A percentile compares a stretch with the other conserved stretches of the same genome.
phyloP scores from a whole-genome alignment of 2,888 invertebrate species.

The Stenurella melanura region DNA sequence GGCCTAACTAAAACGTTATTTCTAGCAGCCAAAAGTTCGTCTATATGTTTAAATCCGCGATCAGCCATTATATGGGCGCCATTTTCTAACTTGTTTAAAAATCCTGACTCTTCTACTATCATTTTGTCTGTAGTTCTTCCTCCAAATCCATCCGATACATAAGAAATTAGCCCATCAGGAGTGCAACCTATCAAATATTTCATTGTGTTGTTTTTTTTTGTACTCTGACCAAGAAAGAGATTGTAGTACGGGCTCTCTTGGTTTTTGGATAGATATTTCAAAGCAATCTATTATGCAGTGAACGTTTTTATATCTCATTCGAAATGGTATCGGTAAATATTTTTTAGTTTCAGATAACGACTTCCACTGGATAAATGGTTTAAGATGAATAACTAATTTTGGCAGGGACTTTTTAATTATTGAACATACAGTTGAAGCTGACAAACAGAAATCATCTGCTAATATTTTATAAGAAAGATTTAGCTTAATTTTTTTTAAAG shows the following conservation, averaged over 20 bases:
- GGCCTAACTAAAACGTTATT: constrained; percentile 47
- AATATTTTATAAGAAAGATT: too few relatives aligned
- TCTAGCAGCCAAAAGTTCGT: too few relatives aligned
- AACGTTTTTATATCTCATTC: too few relatives aligned
- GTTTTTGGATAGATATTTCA: constrained; percentile 58
- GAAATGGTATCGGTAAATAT: too few relatives aligned
- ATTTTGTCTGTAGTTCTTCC: constrained; percentile 8
- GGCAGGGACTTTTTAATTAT: too few relatives aligned
- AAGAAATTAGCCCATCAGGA: too few relatives aligned
- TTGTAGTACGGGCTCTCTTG: constrained; percentile 57
- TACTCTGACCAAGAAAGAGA: constrained; percentile 62
- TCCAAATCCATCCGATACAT: constrained; percentile 22
- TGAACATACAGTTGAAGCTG: too few relatives aligned
- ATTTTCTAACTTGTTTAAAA: constrained; percentile 19
- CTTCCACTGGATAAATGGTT: too few relatives aligned
- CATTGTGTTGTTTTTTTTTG: constrained; percentile 61
- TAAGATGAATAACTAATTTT: too few relatives aligned
- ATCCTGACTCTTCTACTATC: neutral
- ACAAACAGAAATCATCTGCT: too few relatives aligned
- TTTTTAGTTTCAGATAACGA: too few relatives aligned
- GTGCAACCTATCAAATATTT: constrained; percentile 57
- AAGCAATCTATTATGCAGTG: constrained; percentile 53
- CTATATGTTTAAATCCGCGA: constrained; percentile 29
- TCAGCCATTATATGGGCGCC: constrained; percentile 14
- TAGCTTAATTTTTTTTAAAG: too few relatives aligned